Percentiles rank a stretch among this genome's conserved stretches.
Evolutionary conservation across 2,113 vertebrate genomes (phyloP).

Genomic region (Triplophysa dalaica): DNA sequence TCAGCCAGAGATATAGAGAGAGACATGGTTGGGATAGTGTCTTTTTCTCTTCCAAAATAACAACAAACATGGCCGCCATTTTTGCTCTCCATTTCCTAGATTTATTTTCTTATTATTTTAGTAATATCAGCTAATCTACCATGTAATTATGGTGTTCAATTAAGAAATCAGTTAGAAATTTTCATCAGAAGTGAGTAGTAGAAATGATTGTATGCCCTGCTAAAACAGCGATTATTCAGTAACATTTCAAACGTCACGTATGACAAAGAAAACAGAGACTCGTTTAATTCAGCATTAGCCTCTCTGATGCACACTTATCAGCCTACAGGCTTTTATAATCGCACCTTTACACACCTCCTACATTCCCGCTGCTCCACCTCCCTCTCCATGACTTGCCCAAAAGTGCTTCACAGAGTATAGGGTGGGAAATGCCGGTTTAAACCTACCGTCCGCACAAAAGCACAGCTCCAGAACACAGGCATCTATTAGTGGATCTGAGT

Average conservation of each 20-base stretch:
- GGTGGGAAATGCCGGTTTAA: slow-evolving; percentile 38
- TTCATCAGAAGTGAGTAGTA: slow-evolving; percentile 17
- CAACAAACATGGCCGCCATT: slow-evolving; percentile 40
- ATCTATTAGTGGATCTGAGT: background rate
- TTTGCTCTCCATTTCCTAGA: background rate
- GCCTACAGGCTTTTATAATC: slow-evolving; percentile 63
- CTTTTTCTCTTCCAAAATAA: slow-evolving; percentile 7
- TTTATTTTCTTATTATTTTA: background rate
- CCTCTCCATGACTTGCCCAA: slow-evolving; percentile 63
- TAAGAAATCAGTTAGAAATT: slow-evolving; percentile 28
- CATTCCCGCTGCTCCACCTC: slow-evolving; percentile 65
- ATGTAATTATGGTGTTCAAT: slow-evolving; percentile 28
- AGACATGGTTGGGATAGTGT: slow-evolving; percentile 11
- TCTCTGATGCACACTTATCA: slow-evolving; percentile 48
- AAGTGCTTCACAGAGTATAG: slow-evolving; percentile 53
- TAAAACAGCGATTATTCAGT: slow-evolving; percentile 35
- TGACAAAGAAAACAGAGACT: slow-evolving; percentile 39
- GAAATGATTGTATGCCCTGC: slow-evolving; percentile 5
- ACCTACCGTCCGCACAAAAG: slow-evolving; percentile 61
- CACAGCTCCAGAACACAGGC: background rate
- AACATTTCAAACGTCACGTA: slow-evolving; percentile 19
- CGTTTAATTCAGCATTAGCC: slow-evolving; percentile 60
- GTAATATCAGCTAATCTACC: background rate
- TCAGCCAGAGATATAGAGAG: slow-evolving; percentile 5
- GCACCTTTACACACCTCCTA: slow-evolving; percentile 59